Conservation (phyloP, 2,113 vertebrate species). For the Neolamprologus sp. region DNA sequence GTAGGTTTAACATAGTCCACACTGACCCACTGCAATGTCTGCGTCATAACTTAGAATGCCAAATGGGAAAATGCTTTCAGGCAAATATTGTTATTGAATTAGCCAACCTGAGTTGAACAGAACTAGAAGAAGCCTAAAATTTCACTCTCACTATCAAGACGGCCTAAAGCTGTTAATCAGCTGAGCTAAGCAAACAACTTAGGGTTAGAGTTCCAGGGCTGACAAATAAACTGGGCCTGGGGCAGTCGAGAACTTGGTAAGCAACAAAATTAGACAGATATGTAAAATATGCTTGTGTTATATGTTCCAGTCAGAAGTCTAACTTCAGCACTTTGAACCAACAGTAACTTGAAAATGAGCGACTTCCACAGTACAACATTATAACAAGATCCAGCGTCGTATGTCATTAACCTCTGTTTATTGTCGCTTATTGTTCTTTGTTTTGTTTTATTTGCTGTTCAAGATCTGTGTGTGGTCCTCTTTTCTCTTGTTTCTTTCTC, state of each 20-base stretch:
- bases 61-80: not conserved
- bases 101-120: not conserved
- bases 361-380: not conserved
- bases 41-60: accelerated
- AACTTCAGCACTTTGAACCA: not conserved
- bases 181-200: not conserved
- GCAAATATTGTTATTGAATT: not conserved
- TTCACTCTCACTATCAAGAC: not conserved
- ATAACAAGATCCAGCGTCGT: accelerated
- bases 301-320: not conserved
- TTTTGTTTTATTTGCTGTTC: not conserved
- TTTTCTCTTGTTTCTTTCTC: not conserved
- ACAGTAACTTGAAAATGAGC: not conserved
- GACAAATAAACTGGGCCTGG: not conserved
- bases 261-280: not conserved
- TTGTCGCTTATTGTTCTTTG: not conserved
- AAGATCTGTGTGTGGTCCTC: not conserved
- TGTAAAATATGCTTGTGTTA: not conserved
- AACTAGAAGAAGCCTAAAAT: not conserved
- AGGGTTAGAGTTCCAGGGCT: not conserved
- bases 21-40: not conserved
- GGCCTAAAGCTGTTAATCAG: not conserved
- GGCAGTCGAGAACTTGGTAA: not conserved
- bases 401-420: not conserved
- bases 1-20: not conserved